phyloP scores from a whole-genome alignment of 2,797 vertebrate species.

The Liparis tanakae region DNA sequence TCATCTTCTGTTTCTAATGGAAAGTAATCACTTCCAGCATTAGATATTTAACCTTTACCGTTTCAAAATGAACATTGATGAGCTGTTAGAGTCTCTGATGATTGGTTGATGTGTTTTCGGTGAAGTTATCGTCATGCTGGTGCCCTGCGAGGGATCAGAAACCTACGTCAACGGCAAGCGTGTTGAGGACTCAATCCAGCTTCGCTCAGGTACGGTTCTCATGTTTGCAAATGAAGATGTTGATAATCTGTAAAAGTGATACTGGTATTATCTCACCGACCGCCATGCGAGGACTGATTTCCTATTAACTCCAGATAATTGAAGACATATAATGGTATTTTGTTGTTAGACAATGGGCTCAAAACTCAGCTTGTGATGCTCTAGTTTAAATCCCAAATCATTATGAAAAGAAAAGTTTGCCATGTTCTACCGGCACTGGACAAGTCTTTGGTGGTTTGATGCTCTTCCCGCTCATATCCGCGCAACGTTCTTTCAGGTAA shows the following conservation, averaged over 20 bases:
- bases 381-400: not conserved
- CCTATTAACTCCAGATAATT: not conserved
- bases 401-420: not conserved
- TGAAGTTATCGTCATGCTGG: constrained; percentile 93
- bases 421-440: not conserved
- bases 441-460: not conserved
- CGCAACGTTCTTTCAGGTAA: constrained; percentile 86
- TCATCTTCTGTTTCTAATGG: constrained; percentile 12
- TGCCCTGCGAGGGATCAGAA: constrained; percentile 95
- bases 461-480: constrained; percentile 4
- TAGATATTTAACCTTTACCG: not conserved
- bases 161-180: constrained; percentile 99
- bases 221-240: not conserved
- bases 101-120: constrained; percentile 48
- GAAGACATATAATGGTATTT: not conserved
- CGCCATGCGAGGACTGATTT: not conserved
- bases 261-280: not conserved
- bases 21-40: not conserved
- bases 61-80: not conserved
- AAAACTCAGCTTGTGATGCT: not conserved
- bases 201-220: constrained; percentile 90
- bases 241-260: constrained; percentile 2
- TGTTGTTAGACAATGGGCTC: not conserved
- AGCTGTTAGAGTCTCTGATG: constrained; percentile 23
- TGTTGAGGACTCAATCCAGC: constrained; percentile 90